Conservation (phyloP, 2,113 vertebrate species). For the Oncorhynchus tshawytscha region DNA sequence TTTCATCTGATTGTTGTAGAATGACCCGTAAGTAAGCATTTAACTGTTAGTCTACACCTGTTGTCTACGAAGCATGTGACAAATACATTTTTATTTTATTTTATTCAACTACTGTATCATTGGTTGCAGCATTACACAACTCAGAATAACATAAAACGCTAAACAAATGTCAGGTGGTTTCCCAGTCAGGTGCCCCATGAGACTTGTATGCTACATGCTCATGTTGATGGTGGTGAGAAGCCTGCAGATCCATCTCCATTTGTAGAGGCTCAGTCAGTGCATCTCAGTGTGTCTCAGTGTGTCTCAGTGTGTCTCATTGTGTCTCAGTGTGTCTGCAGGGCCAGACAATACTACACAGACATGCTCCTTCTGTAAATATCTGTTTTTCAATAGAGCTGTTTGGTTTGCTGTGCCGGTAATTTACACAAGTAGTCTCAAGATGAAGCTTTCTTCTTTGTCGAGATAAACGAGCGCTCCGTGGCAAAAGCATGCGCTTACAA, state of each 20-base stretch:
- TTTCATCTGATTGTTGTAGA: too few species aligned
- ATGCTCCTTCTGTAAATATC: conserved; percentile 48
- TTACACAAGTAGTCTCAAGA: conserved; percentile 49
- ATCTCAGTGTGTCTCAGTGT: neutral
- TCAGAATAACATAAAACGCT: conserved; percentile 19
- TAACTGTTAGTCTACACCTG: too few species aligned
- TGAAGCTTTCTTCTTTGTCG: conserved; percentile 48
- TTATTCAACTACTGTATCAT: neutral
- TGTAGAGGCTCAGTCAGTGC: too few species aligned
- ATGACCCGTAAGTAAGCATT: too few species aligned
- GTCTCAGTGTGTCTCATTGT: conserved; percentile 26
- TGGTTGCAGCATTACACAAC: neutral
- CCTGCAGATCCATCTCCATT: conserved; percentile 24
- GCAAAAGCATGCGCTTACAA: conserved; percentile 39
- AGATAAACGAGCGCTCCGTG: conserved; percentile 51
- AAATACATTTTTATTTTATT: too few species aligned
- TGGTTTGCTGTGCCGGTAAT: conserved; percentile 35
- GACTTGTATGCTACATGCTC: conserved; percentile 13
- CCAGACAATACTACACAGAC: conserved; percentile 16
- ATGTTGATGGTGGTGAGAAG: conserved; percentile 24
- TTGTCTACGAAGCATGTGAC: too few species aligned
- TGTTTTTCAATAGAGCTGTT: conserved; percentile 18
- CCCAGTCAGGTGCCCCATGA: conserved; percentile 24
- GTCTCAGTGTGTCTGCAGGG: conserved; percentile 21
- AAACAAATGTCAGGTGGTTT: conserved; percentile 25